Conservation (phyloP, 2,888 invertebrate genomes). For the Boloria selene region DNA sequence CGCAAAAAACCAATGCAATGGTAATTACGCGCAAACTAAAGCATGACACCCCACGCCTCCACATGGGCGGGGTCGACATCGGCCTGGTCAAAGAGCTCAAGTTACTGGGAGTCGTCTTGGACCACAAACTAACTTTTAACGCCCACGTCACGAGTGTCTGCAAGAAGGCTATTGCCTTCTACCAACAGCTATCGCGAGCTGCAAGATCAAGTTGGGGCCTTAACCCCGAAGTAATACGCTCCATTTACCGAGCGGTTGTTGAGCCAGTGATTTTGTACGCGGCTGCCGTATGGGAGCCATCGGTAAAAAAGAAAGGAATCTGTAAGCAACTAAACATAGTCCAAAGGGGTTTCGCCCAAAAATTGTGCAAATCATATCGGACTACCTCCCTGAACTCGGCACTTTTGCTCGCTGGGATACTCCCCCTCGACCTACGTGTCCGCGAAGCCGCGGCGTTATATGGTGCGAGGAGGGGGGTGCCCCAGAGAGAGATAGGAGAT, state of each 20-base stretch:
- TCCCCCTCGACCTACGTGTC: too few relatives aligned
- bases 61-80: too few relatives aligned
- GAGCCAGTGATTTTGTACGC: background rate
- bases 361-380: background rate
- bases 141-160: background rate
- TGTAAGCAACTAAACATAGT: background rate
- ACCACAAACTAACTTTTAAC: background rate
- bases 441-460: too few relatives aligned
- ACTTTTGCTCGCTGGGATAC: too few relatives aligned
- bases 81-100: too few relatives aligned
- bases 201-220: background rate
- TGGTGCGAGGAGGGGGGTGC: too few relatives aligned
- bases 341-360: background rate
- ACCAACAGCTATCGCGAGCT: background rate
- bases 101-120: background rate
- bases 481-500: too few relatives aligned
- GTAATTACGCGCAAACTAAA: too few relatives aligned
- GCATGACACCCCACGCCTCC: too few relatives aligned
- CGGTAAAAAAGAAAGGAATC: too few relatives aligned
- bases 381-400: background rate
- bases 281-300: too few relatives aligned
- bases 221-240: background rate
- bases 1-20: too few relatives aligned
- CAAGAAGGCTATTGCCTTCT: background rate
- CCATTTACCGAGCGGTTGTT: background rate